Evolutionary conservation across 1,140 invertebrate species (phyloP), one percentile per base, ranked within the genome.

Genomic region (Diorhabda sublineata): DNA sequence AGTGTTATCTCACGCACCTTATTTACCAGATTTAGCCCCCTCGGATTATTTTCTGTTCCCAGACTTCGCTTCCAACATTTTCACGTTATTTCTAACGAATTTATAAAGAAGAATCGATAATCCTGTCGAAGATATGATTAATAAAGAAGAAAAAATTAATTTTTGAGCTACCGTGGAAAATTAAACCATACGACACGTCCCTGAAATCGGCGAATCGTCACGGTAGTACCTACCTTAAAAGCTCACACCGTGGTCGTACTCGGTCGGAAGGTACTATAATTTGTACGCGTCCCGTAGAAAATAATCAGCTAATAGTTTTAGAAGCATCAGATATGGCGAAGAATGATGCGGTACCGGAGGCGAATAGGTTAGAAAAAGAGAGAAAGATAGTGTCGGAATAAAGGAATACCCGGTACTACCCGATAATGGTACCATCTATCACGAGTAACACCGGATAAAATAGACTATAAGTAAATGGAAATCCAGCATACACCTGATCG

Each of bases 391-490:
- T 71, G 70, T 72, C 71, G 71, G 69, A 66, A 70, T 70, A 66
- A 70, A 72, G 66, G 62, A 64, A 47, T 56, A 65, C 47, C 8
- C 47, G 52, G 64, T 69, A 69, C 58, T 63, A 61, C 65, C 69
- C 52, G 64, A 69, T 70, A 72, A 72, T 72, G 68, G 71, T 58
- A 64, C 68, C 71, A 72, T 72, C 71, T 64, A 72, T 72, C 71
- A 72, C 68, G 68, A 43, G 65, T 71, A 72, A 72, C 71, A 72
- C 70, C 70, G 71, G 71, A 69, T 72, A 72, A 64, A 72, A 56
- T n/a, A 8, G 47, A 52, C 47, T 52, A 52, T 52, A n/a, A n/a
- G 69, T 65, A 58, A 56, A 63, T 64, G 69, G 64, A 70, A 60
- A 63, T 70, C 68, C 69, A 62, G 63, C 69, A 72, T 70, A 72